These are phyloP conservation scores for Pituophis catenifer DNA, from an alignment of 2,113 vertebrate species.

Conservation along the genomic window DNA sequence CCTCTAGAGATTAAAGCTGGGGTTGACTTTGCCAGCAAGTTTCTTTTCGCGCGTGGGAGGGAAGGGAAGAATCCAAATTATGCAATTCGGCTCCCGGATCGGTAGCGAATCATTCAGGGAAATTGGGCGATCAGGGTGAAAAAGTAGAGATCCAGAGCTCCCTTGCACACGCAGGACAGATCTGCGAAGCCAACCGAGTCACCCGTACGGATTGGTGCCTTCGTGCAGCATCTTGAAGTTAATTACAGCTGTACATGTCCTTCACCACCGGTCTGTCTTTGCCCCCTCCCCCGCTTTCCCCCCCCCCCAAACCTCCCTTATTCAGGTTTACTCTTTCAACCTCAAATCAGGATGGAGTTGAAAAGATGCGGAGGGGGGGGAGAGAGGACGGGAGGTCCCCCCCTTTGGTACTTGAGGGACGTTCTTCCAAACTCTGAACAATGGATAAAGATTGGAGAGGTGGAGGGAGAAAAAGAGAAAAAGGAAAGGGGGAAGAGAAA, in stretches of 20 bases:
- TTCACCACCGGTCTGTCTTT: neutral
- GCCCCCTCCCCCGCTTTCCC: slow-evolving; percentile 56
- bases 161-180: slow-evolving; percentile 77
- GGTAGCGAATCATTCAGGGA: slow-evolving; percentile 85
- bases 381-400: slow-evolving; percentile 26
- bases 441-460: slow-evolving; percentile 77
- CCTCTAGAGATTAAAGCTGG: slow-evolving; percentile 34
- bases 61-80: slow-evolving; percentile 87
- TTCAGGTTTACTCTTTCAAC: slow-evolving; percentile 69
- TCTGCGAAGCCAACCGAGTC: slow-evolving; percentile 86
- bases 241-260: slow-evolving; percentile 92
- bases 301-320: slow-evolving; percentile 54
- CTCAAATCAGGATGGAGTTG: slow-evolving; percentile 52
- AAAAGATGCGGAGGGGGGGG: neutral
- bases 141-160: slow-evolving; percentile 85
- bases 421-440: slow-evolving; percentile 72
- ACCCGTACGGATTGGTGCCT: slow-evolving; percentile 84
- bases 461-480: slow-evolving; percentile 13
- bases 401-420: slow-evolving; percentile 64
- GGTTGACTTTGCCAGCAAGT: slow-evolving; percentile 76
- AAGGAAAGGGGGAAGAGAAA: neutral
- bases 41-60: slow-evolving; percentile 76
- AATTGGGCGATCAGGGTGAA: slow-evolving; percentile 82
- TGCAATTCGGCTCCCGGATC: slow-evolving; percentile 88
- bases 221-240: slow-evolving; percentile 86